Evolutionary conservation across 53 echinoderm and acorn worm species (phyloP).

Genomic region (Holothuria scabra): DNA sequence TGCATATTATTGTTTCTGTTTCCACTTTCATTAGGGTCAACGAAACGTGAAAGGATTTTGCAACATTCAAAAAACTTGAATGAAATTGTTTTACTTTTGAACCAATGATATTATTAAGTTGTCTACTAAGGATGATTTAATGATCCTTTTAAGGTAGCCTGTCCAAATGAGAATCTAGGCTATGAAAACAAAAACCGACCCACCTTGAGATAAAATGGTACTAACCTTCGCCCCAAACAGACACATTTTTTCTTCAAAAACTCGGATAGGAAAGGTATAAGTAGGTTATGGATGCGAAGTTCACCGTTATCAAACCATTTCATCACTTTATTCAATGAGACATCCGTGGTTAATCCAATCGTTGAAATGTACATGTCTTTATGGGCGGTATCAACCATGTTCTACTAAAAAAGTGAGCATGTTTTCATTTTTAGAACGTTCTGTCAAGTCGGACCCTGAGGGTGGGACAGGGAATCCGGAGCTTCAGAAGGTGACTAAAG

Average conservation of each 20-base stretch:
- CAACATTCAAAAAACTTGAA: too few relatives aligned
- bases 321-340: constrained; percentile 1
- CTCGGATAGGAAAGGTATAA: background rate
- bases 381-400: constrained; percentile 16
- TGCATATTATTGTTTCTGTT: too few relatives aligned
- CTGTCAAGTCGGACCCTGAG: background rate
- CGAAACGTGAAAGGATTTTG: too few relatives aligned
- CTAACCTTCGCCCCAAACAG: too few relatives aligned
- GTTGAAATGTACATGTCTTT: constrained; percentile 25
- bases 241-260: background rate
- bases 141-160: too few relatives aligned
- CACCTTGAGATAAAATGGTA: too few relatives aligned
- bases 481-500: background rate
- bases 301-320: background rate
- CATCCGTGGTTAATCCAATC: background rate
- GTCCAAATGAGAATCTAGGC: too few relatives aligned
- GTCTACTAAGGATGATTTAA: too few relatives aligned
- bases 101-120: too few relatives aligned
- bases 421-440: background rate
- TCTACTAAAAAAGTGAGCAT: background rate
- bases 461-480: background rate
- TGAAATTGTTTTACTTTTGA: too few relatives aligned
- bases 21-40: too few relatives aligned
- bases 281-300: constrained; percentile 9
- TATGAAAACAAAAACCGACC: too few relatives aligned